Evolutionary conservation across 2,113 vertebrate genomes (phyloP), one percentile per base, ranked within the genome.

Genomic region (Nothocercus nigrocapillus): DNA sequence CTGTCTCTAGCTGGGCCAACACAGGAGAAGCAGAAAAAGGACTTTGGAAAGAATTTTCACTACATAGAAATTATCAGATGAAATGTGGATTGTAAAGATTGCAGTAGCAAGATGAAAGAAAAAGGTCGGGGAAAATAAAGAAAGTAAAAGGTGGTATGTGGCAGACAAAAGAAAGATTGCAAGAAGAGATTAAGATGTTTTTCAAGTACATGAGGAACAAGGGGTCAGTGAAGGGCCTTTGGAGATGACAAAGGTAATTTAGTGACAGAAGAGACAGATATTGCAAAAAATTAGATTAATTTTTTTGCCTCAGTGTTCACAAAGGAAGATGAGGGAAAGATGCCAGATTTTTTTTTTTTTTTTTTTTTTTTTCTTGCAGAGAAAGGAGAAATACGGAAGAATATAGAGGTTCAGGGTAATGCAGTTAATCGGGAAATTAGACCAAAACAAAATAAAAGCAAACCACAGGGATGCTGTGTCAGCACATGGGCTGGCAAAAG

Each of bases 171-270:
- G 82, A 74, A 94, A 94, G 90, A 97, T 96, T 96, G 51, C 66
- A 94, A 95, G 89, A 95, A 93, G 86, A 97, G 90, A 96, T 95
- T 96, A 95, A 94, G 91, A 86, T 89, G 83, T 93, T 95, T 97
- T 97, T 95, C 90, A 93, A 93, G 86, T 93, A 94, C 73, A 91
- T 81, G 95, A 95, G 68, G 93, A 96, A 94, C 94, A 95, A 75
- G 93, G 96, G 96, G 95, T 96, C 95, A 95, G 83, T 75, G 82
- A 91, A 83, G 78, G 67, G 73, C 92, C 86, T 90, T 96, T 85
- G 95, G 91, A 96, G 88, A 93, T 93, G 95, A 93, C 90, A 93
- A 82, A 62, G 88, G 56, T 97, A 96, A 97, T 96, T 94, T 95
- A 94, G 70, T 82, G 87, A 90, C 86, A 93, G 94, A 94, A 90